phyloP scores from a whole-genome alignment of 2,888 invertebrate species.

The Acanthosepion pharaonis region DNA sequence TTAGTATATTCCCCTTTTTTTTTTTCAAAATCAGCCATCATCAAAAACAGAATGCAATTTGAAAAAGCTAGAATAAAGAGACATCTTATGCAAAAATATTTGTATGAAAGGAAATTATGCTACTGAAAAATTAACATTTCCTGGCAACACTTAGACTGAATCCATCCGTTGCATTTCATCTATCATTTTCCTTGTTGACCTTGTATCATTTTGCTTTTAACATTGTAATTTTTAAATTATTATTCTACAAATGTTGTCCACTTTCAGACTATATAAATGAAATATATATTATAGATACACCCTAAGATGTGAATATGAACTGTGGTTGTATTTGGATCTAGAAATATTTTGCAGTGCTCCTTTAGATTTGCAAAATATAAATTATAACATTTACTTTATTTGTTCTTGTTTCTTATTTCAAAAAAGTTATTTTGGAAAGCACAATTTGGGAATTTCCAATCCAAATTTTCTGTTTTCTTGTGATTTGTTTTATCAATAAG shows the following conservation, averaged over 20 bases:
- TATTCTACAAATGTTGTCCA: neutral
- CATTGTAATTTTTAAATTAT: slow-evolving; percentile 12
- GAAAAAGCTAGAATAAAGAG: neutral
- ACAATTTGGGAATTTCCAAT: too few relatives aligned
- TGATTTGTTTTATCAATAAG: too few relatives aligned
- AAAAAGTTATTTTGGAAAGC: too few relatives aligned
- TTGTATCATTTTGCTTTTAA: neutral
- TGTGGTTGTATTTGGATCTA: neutral
- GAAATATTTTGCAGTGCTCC: neutral
- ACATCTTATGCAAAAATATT: too few relatives aligned
- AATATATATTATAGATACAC: neutral
- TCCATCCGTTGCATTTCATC: neutral
- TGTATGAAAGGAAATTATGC: neutral
- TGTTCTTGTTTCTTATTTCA: neutral
- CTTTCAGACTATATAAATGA: neutral
- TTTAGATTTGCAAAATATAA: neutral
- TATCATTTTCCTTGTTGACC: neutral
- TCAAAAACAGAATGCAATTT: neutral
- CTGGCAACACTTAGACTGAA: neutral
- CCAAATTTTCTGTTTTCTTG: too few relatives aligned
- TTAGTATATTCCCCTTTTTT: neutral
- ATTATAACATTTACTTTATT: neutral
- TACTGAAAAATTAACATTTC: neutral
- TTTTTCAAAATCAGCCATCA: neutral
- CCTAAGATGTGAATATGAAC: neutral